Conservation (phyloP, 2,797 vertebrate genomes). For the Tympanoctomys barrerae region DNA sequence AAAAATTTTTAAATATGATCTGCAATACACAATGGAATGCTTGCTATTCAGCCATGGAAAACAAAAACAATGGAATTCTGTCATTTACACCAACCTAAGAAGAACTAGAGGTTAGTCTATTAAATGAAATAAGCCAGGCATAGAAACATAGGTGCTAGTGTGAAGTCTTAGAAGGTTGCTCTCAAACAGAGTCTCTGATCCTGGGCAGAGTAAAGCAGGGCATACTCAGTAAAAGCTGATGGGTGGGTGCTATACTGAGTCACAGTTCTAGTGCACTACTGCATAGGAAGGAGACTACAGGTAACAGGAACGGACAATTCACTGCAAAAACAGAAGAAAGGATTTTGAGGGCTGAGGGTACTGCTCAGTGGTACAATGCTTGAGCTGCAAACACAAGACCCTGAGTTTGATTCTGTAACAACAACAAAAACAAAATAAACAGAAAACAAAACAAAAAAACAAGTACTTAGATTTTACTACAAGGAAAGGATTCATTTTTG, state of each 20-base stretch:
- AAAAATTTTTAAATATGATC: neutral
- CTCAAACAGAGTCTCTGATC: neutral
- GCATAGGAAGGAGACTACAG: neutral
- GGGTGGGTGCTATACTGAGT: neutral
- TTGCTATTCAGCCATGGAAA: neutral
- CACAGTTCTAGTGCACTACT: neutral
- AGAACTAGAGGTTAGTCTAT: neutral
- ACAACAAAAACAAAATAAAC: too few species aligned
- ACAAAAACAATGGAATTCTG: neutral
- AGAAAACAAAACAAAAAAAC: too few species aligned
- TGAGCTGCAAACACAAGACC: too few species aligned
- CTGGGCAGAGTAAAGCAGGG: accelerated
- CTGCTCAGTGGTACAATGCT: too few species aligned
- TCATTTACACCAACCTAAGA: neutral
- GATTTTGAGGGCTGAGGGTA: neutral
- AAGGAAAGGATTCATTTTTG: neutral
- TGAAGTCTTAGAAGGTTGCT: neutral
- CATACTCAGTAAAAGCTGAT: neutral
- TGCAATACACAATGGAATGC: neutral
- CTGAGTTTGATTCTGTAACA: too few species aligned
- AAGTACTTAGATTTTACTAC: neutral
- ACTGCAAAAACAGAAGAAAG: neutral
- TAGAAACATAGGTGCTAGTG: neutral
- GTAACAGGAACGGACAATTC: neutral
- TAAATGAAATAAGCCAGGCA: constrained; percentile 13